phyloP scores from a whole-genome alignment of 1,140 invertebrate genomes.

The Sinella curviseta region DNA sequence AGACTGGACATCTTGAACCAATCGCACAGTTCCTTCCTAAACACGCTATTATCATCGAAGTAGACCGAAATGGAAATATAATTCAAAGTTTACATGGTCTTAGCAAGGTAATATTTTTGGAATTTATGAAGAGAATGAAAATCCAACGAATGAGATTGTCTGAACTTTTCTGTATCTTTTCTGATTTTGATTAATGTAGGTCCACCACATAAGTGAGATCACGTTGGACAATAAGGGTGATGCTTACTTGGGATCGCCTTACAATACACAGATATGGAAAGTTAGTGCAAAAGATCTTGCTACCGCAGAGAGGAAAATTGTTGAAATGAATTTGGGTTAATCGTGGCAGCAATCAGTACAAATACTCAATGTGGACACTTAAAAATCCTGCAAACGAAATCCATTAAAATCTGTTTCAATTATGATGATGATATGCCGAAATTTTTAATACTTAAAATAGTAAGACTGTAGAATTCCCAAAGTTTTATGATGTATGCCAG shows the following conservation, averaged over 20 bases:
- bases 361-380: no score
- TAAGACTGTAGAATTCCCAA: no score
- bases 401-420: no score
- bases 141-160: no score
- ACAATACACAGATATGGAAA: slow-evolving; percentile 65
- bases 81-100: slow-evolving; percentile 62
- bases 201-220: slow-evolving; percentile 45
- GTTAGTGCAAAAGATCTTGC: slow-evolving; percentile 53
- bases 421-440: no score
- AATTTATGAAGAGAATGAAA: no score
- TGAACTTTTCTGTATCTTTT: no score
- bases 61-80: slow-evolving; percentile 68
- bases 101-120: slow-evolving; percentile 56
- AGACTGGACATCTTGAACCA: slow-evolving; percentile 60
- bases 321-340: not conserved
- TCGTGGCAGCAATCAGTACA: no score
- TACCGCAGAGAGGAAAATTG: slow-evolving; percentile 1
- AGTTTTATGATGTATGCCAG: no score
- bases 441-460: no score
- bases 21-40: slow-evolving; percentile 24
- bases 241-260: slow-evolving; percentile 70
- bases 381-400: no score
- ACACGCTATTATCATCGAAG: slow-evolving; percentile 55
- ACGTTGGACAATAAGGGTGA: slow-evolving; percentile 50
- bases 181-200: slow-evolving; percentile 51